Base-by-base conservation (phyloP, 2,797 vertebrate genomes). In the Phalanger gymnotis region DNA sequence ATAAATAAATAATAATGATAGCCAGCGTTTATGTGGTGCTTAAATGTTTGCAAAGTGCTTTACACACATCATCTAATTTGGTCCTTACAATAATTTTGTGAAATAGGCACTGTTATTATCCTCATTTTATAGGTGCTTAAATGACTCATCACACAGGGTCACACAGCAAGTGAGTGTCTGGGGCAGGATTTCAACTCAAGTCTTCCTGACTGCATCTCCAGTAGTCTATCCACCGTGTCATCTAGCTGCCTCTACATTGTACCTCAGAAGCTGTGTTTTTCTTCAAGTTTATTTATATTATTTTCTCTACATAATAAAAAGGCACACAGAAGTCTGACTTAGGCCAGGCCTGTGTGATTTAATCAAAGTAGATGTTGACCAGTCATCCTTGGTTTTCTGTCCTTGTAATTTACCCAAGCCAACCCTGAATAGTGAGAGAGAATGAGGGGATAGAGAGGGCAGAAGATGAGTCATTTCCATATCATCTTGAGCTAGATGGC, bases 371-470 rank as follows among this genome's bases (percentile, higher is more conserved):
- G 47, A 90, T 34, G 61, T 93, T 1, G 10, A 51, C 94, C 66
- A n/a, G 56, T 54, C n/a, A 73, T 90, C 57, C 31, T 0, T 93
- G 9, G 90, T 27, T 95, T 95, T 34, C 4, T 10, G 40, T 87
- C 92, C 73, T 73, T 6, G 31, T 92, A n/a, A 92, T 91, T 92
- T 51, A 95, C 93, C 19, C 40, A 90, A 93, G 19, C 19, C n/a
- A 73, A 7, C 2, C 2, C 19, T 73, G 66, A 73, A 73, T 73
- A n/a, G 61, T 40, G 66, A 73, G 31, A 89, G 57, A 19, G 61
- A 61, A 57, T 92, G 1, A 4, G 11, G 13, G 11, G 2, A 91
- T 10, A 92, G 28, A 13, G 19, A 40, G 3, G 25, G 25, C 11
- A 90, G 31, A 53, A 91, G 25, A 6, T 14, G 31, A 52, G 90